These are phyloP conservation scores for Gymnosoma rotundatum DNA, from an alignment of 2,888 invertebrate genomes.

Conservation along the genomic window DNA sequence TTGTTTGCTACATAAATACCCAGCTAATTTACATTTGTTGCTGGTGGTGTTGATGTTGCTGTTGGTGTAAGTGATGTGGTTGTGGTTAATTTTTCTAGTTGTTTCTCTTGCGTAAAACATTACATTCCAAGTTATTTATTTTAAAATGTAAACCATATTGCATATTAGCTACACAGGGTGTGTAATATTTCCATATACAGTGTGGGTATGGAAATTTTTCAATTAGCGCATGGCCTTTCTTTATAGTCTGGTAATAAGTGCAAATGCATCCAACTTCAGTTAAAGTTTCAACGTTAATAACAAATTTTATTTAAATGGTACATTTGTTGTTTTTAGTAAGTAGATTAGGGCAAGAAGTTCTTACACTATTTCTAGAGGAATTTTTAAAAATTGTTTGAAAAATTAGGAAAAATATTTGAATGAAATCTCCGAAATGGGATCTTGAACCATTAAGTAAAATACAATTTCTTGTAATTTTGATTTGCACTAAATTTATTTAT, in stretches of 20 bases:
- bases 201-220: neutral
- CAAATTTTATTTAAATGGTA: constrained; percentile 18
- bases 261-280: neutral
- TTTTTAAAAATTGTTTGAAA: neutral
- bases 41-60: neutral
- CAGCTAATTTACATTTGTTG: constrained; percentile 1
- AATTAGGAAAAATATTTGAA: no score
- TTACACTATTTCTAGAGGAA: constrained; percentile 10
- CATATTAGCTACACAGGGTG: constrained; percentile 7
- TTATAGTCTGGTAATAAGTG: neutral
- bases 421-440: no score
- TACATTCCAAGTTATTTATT: constrained; percentile 15
- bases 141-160: neutral
- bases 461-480: no score
- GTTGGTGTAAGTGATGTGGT: neutral
- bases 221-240: neutral
- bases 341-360: neutral
- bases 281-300: constrained; percentile 51
- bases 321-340: constrained; percentile 27
- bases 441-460: no score
- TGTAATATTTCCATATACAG: neutral
- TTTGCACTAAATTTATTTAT: no score
- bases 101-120: neutral
- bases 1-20: constrained; percentile 25
- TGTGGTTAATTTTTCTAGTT: neutral